Conservation (phyloP, 2,797 vertebrate species). For the Pyrocephalus nanus region DNA sequence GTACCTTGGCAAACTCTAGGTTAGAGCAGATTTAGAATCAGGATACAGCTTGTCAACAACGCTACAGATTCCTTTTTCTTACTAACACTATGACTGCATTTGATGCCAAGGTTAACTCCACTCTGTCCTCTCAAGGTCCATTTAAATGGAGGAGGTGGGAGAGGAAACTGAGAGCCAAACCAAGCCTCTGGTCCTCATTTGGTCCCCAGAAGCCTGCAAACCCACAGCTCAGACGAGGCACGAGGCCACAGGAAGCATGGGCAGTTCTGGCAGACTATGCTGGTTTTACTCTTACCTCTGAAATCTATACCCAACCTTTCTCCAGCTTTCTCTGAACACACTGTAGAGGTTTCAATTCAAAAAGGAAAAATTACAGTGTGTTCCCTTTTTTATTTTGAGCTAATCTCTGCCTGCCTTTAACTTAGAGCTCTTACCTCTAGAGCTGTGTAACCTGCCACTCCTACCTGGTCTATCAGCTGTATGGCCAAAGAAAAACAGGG, state of each 20-base stretch:
- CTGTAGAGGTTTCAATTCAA: neutral
- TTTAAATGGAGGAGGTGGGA: neutral
- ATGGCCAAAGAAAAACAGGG: neutral
- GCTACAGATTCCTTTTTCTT: neutral
- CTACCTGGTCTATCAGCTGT: neutral
- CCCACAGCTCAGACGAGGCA: fast-evolving
- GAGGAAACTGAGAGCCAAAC: neutral
- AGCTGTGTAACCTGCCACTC: neutral
- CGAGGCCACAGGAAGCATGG: fast-evolving
- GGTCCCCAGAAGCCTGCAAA: fast-evolving
- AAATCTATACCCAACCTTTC: neutral
- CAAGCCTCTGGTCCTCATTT: neutral
- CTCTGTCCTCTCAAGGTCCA: neutral
- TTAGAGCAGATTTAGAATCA: neutral
- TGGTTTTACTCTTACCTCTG: neutral
- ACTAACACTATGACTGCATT: fast-evolving
- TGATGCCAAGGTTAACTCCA: neutral
- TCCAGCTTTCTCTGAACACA: neutral
- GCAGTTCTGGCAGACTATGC: fast-evolving
- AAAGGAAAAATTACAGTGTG: neutral
- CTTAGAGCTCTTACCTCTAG: neutral
- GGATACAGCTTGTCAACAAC: neutral
- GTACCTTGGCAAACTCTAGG: neutral
- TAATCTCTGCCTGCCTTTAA: neutral
- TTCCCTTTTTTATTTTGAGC: neutral